A percentile compares a stretch with the other conserved stretches of the same genome.
These are phyloP conservation scores for Acanthis flammea DNA, from an alignment of 2,797 vertebrate species.

Conservation along the genomic window DNA sequence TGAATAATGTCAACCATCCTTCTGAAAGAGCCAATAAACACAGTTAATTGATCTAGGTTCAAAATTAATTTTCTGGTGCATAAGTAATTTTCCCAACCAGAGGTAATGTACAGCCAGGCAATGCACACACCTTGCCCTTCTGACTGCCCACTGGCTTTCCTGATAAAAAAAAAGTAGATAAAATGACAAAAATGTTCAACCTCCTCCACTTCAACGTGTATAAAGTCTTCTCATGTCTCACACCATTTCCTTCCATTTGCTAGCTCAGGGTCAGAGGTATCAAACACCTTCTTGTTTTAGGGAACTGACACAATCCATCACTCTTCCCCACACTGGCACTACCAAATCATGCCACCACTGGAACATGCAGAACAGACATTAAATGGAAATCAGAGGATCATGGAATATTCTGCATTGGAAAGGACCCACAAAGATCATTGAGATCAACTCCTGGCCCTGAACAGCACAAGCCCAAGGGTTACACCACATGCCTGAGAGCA, in stretches of 20 bases:
- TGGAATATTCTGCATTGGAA: background rate
- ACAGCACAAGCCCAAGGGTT: background rate
- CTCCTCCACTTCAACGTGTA: background rate
- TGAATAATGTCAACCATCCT: background rate
- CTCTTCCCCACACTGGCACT: rapidly evolving
- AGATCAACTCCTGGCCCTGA: background rate
- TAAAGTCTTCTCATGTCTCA: background rate
- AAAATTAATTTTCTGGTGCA: background rate
- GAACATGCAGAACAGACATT: background rate
- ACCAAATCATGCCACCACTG: background rate
- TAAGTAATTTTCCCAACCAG: background rate
- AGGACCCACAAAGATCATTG: rapidly evolving
- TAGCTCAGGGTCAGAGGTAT: background rate
- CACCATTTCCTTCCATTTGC: background rate
- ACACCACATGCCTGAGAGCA: background rate
- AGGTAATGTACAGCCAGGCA: background rate
- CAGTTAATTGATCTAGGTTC: background rate
- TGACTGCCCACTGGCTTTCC: background rate
- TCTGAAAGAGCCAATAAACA: background rate
- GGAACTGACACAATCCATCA: background rate
- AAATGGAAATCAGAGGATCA: background rate
- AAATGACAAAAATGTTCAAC: background rate
- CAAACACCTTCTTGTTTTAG: background rate
- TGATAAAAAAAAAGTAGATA: background rate
- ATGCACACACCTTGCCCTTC: background rate